Conservation (phyloP, 2,797 vertebrate species). For the Xerus rutilus region DNA sequence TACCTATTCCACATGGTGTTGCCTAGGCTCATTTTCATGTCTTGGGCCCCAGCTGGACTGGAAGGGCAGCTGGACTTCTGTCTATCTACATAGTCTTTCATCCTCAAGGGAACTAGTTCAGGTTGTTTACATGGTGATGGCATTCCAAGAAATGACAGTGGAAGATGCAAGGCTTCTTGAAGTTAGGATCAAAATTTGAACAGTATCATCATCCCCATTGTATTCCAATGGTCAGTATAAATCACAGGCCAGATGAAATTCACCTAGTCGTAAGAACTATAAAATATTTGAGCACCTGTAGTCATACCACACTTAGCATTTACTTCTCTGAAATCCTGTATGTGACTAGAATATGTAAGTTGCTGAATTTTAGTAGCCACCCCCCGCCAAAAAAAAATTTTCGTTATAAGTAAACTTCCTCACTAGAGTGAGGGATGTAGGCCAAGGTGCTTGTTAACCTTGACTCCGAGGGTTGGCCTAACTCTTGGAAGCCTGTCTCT, state of each 20-base stretch:
- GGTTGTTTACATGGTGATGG: neutral
- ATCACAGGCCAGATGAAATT: neutral
- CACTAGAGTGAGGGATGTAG: neutral
- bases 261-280: neutral
- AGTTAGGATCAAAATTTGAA: neutral
- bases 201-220: neutral
- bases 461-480: neutral
- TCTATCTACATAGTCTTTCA: neutral
- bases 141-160: neutral
- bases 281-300: neutral
- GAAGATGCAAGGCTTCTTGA: neutral
- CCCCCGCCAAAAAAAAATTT: neutral
- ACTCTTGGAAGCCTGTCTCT: neutral
- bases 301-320: neutral
- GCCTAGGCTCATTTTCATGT: neutral
- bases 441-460: neutral
- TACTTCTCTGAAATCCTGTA: neutral
- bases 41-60: neutral
- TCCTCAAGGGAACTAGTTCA: neutral
- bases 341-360: constrained; percentile 3
- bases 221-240: neutral
- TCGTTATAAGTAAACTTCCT: neutral
- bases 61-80: neutral
- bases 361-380: neutral
- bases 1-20: neutral